phyloP scores from a whole-genome alignment of 2,888 invertebrate genomes.

The Torymus texanus region DNA sequence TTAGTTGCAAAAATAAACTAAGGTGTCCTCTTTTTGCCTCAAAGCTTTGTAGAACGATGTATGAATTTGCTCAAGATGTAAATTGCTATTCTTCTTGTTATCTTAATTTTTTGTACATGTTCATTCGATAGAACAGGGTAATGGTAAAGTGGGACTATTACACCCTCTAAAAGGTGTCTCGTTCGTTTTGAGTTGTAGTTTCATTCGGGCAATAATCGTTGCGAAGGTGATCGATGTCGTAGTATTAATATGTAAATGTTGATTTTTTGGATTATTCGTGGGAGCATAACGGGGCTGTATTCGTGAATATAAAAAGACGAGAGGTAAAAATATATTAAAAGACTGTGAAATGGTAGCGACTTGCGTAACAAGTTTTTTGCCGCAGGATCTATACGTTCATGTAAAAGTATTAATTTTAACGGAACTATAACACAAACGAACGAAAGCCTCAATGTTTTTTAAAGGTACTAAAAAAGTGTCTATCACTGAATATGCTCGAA shows the following conservation, averaged over 20 bases:
- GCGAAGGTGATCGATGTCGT: neutral
- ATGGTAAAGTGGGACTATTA: too few species aligned
- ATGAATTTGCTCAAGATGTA: too few species aligned
- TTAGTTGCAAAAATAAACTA: too few species aligned
- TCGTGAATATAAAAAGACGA: too few species aligned
- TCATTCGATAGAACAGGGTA: too few species aligned
- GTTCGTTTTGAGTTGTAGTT: conserved; percentile 12
- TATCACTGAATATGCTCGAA: neutral
- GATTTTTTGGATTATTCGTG: neutral
- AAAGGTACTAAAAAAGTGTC: conserved; percentile 28
- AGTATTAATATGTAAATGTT: conserved; percentile 11
- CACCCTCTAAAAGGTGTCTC: neutral
- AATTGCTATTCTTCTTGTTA: too few species aligned
- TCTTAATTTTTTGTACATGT: too few species aligned
- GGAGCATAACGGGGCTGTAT: neutral
- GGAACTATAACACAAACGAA: conserved; percentile 8
- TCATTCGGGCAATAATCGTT: conserved; percentile 12
- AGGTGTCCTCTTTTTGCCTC: too few species aligned
- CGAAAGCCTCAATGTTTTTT: conserved; percentile 3
- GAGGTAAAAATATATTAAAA: neutral
- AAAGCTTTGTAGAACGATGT: too few species aligned
- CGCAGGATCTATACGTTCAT: neutral
- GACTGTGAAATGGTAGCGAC: neutral
- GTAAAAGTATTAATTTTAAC: conserved; percentile 21
- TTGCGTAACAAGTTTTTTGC: neutral